These are phyloP conservation scores for Hyposoter didymator DNA, from an alignment of 2,888 invertebrate genomes.

Conservation along the genomic window DNA sequence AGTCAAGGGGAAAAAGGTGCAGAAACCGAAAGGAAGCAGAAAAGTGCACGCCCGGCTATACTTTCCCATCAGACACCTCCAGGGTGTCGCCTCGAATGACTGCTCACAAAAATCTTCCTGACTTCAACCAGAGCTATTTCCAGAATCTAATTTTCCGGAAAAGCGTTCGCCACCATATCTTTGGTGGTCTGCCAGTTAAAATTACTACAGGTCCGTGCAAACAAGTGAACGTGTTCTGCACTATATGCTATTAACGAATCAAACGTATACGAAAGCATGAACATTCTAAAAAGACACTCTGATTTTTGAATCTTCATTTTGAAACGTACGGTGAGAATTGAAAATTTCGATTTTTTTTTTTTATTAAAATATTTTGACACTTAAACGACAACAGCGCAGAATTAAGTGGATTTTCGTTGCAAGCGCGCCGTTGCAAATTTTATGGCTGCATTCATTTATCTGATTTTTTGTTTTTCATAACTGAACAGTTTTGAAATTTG, in stretches of 20 bases:
- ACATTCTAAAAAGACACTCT: neutral
- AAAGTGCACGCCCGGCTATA: conserved; percentile 44
- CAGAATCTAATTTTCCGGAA: conserved; percentile 64
- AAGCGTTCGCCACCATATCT: conserved; percentile 57
- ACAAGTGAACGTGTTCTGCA: conserved; percentile 7
- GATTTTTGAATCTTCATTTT: neutral
- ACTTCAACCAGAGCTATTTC: conserved; percentile 38
- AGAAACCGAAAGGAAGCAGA: neutral
- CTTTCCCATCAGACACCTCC: conserved; percentile 28
- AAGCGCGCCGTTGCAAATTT: neutral
- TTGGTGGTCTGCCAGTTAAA: conserved; percentile 25
- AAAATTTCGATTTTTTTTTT: too few species aligned
- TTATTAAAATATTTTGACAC: too few species aligned
- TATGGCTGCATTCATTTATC: neutral
- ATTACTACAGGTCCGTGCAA: neutral
- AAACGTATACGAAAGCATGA: conserved; percentile 1
- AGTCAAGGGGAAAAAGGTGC: neutral
- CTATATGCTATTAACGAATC: neutral
- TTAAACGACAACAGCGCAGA: neutral
- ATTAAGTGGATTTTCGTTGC: neutral
- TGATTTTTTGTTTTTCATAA: neutral
- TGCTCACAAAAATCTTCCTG: conserved; percentile 34
- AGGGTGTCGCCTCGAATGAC: conserved; percentile 42
- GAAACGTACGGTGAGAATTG: neutral
- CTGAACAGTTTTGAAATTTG: neutral